phyloP scores from a whole-genome alignment of 2,797 vertebrate genomes.

The Xiphophorus birchmanni region DNA sequence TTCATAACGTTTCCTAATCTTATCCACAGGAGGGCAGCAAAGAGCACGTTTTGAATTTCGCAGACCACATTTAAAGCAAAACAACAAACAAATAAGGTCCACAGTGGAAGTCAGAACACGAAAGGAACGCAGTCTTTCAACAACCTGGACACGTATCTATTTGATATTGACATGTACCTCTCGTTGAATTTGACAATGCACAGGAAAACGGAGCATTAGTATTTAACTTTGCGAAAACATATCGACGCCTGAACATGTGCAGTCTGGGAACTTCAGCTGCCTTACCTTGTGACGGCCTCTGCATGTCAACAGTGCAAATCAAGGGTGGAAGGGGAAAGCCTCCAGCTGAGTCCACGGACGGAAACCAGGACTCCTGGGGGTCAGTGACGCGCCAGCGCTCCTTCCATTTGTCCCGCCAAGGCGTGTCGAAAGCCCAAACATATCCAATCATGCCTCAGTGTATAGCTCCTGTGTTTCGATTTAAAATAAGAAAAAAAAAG shows the following conservation, averaged over 20 bases:
- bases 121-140: not conserved
- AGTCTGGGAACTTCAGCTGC: conserved; percentile 2
- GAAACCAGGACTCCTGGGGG: conserved; percentile 70
- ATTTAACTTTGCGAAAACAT: too few species aligned
- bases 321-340: conserved; percentile 73
- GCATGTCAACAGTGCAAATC: conserved; percentile 33
- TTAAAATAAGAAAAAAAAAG: not conserved
- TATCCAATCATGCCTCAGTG: conserved; percentile 58
- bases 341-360: conserved; percentile 54
- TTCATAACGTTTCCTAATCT: not conserved
- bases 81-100: conserved; percentile 51
- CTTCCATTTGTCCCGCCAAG: conserved; percentile 80
- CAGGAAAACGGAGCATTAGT: not conserved
- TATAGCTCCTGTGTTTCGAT: conserved; percentile 54
- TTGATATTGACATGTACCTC: not conserved
- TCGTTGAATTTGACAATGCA: not conserved
- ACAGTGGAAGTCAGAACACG: not conserved
- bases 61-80: conserved; percentile 29
- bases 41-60: conserved; percentile 35
- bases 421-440: conserved; percentile 63
- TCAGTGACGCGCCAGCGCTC: conserved; percentile 72
- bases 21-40: conserved; percentile 75
- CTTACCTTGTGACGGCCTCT: conserved; percentile 67
- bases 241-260: not conserved
- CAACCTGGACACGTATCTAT: not conserved